Percentiles rank a stretch among this genome's conserved stretches.
These are phyloP conservation scores for Athripsodes cinereus DNA, from an alignment of 2,888 invertebrate genomes.

Conservation along the genomic window DNA sequence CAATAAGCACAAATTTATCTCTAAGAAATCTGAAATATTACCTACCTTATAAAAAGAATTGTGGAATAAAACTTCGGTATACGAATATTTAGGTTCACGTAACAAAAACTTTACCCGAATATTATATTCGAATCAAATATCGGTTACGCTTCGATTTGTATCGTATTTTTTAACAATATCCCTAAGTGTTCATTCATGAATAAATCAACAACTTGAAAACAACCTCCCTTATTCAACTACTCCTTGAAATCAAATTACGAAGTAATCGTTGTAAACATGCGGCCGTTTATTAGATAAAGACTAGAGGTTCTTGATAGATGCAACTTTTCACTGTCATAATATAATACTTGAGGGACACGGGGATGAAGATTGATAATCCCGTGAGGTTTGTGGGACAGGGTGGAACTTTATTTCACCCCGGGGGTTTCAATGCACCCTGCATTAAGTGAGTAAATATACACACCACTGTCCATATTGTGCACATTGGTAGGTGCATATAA, in stretches of 20 bases:
- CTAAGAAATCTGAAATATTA: too few species aligned
- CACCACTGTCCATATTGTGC: too few species aligned
- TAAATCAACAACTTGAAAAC: slow-evolving; percentile 1
- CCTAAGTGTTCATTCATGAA: neutral
- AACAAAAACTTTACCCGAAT: too few species aligned
- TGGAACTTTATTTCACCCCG: neutral
- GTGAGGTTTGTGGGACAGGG: neutral
- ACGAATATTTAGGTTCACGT: too few species aligned
- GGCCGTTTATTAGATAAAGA: slow-evolving; percentile 6
- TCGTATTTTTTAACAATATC: neutral
- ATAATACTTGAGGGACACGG: slow-evolving; percentile 1
- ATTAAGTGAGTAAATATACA: too few species aligned
- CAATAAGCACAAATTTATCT: too few species aligned
- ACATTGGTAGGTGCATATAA: too few species aligned
- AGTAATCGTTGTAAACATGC: slow-evolving; percentile 10
- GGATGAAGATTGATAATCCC: slow-evolving; percentile 14
- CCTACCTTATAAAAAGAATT: too few species aligned
- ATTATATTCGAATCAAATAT: too few species aligned
- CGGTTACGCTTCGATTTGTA: too few species aligned
- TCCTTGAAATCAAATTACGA: slow-evolving; percentile 8
- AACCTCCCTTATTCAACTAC: slow-evolving; percentile 1
- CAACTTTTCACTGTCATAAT: slow-evolving; percentile 14
- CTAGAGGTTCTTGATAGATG: neutral
- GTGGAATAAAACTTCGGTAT: too few species aligned
- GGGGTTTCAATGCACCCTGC: neutral